These are phyloP conservation scores for Astreopora myriophthalma DNA, from an alignment of 64 coral and sea anemone species.

Conservation along the genomic window DNA sequence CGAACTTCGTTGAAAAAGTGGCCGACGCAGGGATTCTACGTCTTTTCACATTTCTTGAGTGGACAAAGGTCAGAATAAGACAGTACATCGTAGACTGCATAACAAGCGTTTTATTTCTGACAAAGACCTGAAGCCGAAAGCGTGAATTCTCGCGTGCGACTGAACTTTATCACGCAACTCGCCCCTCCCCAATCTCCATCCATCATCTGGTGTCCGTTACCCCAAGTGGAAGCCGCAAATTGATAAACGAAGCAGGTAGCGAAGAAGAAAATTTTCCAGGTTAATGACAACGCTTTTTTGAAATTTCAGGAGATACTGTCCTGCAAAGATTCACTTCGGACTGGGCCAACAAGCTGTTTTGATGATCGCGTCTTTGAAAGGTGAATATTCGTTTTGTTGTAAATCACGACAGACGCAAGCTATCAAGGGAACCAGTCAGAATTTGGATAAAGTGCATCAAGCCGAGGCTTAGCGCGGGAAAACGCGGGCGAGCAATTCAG, in stretches of 20 bases:
- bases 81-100: no score
- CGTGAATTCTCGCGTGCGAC: no score
- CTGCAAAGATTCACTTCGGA: slow-evolving; percentile 76
- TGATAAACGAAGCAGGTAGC: not conserved
- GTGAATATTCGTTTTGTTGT: not conserved
- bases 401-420: not conserved
- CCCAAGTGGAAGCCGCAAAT: not conserved
- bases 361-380: slow-evolving; percentile 96
- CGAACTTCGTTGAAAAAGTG: slow-evolving; percentile 99
- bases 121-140: no score
- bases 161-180: no score
- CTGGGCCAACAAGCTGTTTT: slow-evolving; percentile 65
- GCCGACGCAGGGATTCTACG: slow-evolving; percentile 95
- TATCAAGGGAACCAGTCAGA: not conserved
- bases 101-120: no score
- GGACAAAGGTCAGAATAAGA: slow-evolving; percentile 79
- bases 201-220: no score
- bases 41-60: slow-evolving; percentile 90
- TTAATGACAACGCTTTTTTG: not conserved
- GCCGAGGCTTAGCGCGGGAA: no score
- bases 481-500: no score
- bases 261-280: not conserved
- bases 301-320: slow-evolving; percentile 87
- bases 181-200: no score
- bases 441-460: no score